Conservation (phyloP, 2,888 invertebrate species). For the Parascotia fuliginaria region DNA sequence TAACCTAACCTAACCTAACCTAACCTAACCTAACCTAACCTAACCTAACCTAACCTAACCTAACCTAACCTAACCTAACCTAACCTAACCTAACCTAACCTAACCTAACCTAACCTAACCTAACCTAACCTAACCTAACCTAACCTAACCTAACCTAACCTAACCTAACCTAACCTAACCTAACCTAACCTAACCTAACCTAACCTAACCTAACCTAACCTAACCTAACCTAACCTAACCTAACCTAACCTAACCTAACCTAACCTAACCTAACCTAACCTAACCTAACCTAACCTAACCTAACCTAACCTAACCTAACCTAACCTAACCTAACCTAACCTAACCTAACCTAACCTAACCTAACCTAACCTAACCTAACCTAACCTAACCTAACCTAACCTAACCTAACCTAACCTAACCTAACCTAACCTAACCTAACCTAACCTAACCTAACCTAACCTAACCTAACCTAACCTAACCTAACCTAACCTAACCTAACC, state of each 20-base stretch:
- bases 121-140: conserved; percentile 15
- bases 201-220: conserved; percentile 22
- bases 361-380: conserved; percentile 19
- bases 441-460: conserved; percentile 31
- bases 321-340: conserved; percentile 24
- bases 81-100: conserved; percentile 13
- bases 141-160: conserved; percentile 17
- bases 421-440: conserved; percentile 30
- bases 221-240: conserved; percentile 27
- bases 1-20: conserved; percentile 9
- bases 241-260: conserved; percentile 25
- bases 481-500: conserved; percentile 16
- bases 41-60: conserved; percentile 9
- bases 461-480: conserved; percentile 25
- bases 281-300: conserved; percentile 29
- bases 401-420: conserved; percentile 28
- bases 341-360: conserved; percentile 27
- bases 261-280: conserved; percentile 23
- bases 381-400: conserved; percentile 26
- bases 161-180: conserved; percentile 20
- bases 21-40: conserved; percentile 9
- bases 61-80: conserved; percentile 13
- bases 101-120: conserved; percentile 17
- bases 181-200: conserved; percentile 16
- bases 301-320: conserved; percentile 27